A percentile compares a stretch with the other conserved stretches of the same genome.
phyloP scores from a whole-genome alignment of 2,797 vertebrate genomes.

The Capromys pilorides region DNA sequence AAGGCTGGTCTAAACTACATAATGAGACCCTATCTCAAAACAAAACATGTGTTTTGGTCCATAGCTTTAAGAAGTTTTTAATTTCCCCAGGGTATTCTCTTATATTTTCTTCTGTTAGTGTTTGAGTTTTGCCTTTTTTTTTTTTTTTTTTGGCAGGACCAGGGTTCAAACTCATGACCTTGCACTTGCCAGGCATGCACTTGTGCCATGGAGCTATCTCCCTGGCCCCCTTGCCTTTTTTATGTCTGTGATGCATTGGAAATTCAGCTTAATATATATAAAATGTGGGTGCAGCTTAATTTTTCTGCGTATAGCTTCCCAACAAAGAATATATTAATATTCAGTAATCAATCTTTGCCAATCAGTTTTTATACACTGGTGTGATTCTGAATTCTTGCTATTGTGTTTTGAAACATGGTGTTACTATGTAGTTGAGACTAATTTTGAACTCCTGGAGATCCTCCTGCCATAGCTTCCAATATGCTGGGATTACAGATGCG shows the following conservation, averaged over 20 bases:
- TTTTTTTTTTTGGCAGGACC: too few relatives aligned
- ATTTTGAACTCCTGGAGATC: neutral
- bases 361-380: neutral
- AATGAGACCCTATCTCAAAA: neutral
- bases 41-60: neutral
- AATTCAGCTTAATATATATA: neutral
- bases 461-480: neutral
- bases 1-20: too few relatives aligned
- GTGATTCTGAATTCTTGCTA: neutral
- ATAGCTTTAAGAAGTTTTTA: neutral
- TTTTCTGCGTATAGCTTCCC: neutral
- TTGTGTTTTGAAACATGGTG: neutral
- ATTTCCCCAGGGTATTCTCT: neutral
- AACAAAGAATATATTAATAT: neutral
- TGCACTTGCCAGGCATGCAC: too few relatives aligned
- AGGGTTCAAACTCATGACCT: too few relatives aligned
- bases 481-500: neutral
- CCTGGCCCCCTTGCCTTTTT: too few relatives aligned
- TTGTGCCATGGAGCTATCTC: too few relatives aligned
- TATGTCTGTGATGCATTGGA: neutral
- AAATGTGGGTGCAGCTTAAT: neutral
- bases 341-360: neutral
- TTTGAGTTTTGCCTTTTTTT: neutral
- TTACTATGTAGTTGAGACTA: neutral
- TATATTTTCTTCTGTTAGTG: neutral